phyloP scores from a whole-genome alignment of 2,797 vertebrate genomes.

The Anguilla pacifica region DNA sequence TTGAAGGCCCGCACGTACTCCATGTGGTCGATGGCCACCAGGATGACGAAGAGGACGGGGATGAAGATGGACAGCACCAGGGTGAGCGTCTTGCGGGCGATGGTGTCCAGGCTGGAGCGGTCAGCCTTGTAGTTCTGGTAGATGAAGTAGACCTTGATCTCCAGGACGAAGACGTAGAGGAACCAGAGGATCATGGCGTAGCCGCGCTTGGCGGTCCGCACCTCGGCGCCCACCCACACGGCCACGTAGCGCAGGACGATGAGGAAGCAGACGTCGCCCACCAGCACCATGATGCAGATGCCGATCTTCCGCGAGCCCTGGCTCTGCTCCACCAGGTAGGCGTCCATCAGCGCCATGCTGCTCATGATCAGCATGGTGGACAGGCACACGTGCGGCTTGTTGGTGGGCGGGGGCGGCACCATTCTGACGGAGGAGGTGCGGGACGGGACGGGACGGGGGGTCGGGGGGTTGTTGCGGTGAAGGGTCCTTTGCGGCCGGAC shows the following conservation, averaged over 20 bases:
- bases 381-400: conserved; percentile 85
- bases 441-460: conserved; percentile 31
- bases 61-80: conserved; percentile 76
- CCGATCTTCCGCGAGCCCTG: conserved; percentile 79
- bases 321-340: conserved; percentile 83
- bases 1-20: conserved; percentile 84
- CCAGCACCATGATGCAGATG: conserved; percentile 82
- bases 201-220: conserved; percentile 83
- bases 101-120: conserved; percentile 76
- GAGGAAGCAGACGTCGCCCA: conserved; percentile 85
- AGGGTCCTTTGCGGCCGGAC: background rate
- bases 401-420: conserved; percentile 79
- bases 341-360: conserved; percentile 79
- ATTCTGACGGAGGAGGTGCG: conserved; percentile 55
- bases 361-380: conserved; percentile 81
- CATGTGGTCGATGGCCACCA: conserved; percentile 83
- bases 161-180: conserved; percentile 82
- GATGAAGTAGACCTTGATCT: conserved; percentile 85
- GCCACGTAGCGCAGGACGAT: conserved; percentile 84
- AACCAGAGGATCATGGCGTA: conserved; percentile 87
- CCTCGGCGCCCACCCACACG: conserved; percentile 87
- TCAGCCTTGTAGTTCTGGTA: conserved; percentile 90
- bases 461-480: conserved; percentile 37
- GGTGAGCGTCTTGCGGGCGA: conserved; percentile 77
- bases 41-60: conserved; percentile 74